Conservation (phyloP, 2,888 invertebrate genomes). For the Lasioglossum morio region DNA sequence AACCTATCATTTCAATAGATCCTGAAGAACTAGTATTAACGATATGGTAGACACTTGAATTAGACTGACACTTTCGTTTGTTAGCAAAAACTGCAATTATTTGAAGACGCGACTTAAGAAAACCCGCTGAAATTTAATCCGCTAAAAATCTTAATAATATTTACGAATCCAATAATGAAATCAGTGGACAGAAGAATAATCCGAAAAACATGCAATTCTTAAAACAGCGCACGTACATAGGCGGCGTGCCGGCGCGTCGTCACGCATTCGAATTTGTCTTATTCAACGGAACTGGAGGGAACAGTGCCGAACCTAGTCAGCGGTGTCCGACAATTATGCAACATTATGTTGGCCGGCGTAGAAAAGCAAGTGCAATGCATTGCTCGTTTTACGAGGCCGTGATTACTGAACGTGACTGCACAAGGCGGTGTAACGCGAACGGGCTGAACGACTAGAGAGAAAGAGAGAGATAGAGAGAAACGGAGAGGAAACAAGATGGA, state of each 20-base stretch:
- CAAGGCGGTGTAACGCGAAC: constrained; percentile 55
- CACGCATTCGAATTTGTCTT: constrained; percentile 4
- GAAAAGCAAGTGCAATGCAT: constrained; percentile 63
- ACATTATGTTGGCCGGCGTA: constrained; percentile 48
- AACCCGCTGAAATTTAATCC: too few species aligned
- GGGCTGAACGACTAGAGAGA: constrained; percentile 12
- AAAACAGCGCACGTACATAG: background rate
- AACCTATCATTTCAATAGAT: too few species aligned
- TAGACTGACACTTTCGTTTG: too few species aligned
- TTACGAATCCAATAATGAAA: background rate
- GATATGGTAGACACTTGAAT: too few species aligned
- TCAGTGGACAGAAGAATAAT: background rate
- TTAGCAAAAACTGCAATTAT: too few species aligned
- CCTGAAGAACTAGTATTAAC: too few species aligned
- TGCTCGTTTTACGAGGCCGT: constrained; percentile 71
- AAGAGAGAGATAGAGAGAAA: background rate
- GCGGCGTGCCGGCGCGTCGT: background rate
- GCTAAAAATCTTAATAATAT: too few species aligned
- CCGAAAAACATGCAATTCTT: background rate
- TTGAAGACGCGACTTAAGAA: too few species aligned
- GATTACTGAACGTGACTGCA: constrained; percentile 66
- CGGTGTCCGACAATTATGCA: constrained; percentile 65
- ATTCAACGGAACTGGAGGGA: background rate
- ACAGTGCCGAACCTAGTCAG: constrained; percentile 15
- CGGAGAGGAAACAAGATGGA: background rate